These are phyloP conservation scores for Myiozetetes cayanensis DNA, from an alignment of 2,113 vertebrate genomes.

Conservation along the genomic window DNA sequence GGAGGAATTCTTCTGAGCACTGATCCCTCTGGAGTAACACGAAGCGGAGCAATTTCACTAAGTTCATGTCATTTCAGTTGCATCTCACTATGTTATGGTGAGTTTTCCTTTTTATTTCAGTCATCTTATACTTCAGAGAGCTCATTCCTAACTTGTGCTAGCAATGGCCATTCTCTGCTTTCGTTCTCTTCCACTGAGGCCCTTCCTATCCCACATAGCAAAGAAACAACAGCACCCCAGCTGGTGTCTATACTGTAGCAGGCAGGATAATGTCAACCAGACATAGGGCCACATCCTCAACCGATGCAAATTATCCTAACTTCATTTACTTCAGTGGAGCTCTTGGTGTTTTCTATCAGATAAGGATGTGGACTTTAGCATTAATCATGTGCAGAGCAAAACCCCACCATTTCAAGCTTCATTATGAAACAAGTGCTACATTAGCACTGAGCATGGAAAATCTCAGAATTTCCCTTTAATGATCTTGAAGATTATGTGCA, in stretches of 20 bases:
- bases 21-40: neutral
- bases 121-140: neutral
- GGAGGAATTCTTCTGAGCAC: neutral
- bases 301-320: conserved; percentile 9
- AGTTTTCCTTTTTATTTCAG: neutral
- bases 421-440: conserved; percentile 40
- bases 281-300: neutral
- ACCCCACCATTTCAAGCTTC: conserved; percentile 18
- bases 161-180: neutral
- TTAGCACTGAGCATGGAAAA: conserved; percentile 28
- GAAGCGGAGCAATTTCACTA: neutral
- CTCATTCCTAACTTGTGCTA: neutral
- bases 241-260: neutral
- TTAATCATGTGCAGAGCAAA: neutral
- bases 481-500: neutral
- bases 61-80: neutral
- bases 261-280: conserved; percentile 30
- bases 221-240: conserved; percentile 23
- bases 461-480: conserved; percentile 15
- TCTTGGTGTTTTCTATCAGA: conserved; percentile 48
- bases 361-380: conserved; percentile 35
- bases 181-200: neutral
- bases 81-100: neutral
- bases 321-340: conserved; percentile 35
- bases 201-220: neutral